Percentiles rank a stretch among this genome's conserved stretches.
These are phyloP conservation scores for Solen grandis DNA, from an alignment of 1,140 invertebrate genomes.

Conservation along the genomic window DNA sequence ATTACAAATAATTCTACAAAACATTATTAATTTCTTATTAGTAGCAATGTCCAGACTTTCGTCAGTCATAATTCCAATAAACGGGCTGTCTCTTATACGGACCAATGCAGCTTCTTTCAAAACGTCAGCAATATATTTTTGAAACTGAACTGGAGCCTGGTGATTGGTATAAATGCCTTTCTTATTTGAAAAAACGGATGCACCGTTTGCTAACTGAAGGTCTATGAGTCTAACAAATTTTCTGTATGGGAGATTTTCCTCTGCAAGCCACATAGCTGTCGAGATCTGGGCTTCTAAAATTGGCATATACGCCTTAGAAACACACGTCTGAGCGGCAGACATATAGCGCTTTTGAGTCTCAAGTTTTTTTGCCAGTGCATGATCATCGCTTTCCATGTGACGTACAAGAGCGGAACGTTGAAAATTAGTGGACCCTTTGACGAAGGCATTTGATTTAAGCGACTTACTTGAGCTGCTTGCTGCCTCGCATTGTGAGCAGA, in stretches of 20 bases:
- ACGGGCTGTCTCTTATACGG: conserved; percentile 1
- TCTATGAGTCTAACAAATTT: conserved; percentile 2
- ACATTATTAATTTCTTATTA: conserved; percentile 36
- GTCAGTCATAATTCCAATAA: conserved; percentile 35
- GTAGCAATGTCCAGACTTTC: conserved; percentile 20
- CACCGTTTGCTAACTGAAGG: too few species aligned
- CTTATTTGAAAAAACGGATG: too few species aligned
- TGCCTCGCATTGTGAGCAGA: too few species aligned
- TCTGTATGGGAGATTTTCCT: conserved; percentile 20
- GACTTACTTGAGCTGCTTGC: too few species aligned
- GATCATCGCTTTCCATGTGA: neutral
- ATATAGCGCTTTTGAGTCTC: neutral
- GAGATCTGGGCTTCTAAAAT: conserved; percentile 1
- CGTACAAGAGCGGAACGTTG: neutral
- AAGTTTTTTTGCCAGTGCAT: neutral
- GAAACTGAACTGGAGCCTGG: neutral
- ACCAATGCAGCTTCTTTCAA: neutral
- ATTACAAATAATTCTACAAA: conserved; percentile 2
- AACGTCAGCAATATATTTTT: neutral
- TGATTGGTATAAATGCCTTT: conserved; percentile 19
- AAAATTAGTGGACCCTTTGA: neutral
- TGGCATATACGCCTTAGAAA: neutral
- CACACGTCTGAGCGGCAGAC: neutral
- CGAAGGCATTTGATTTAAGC: too few species aligned
- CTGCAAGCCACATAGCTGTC: conserved; percentile 5